Evolutionary conservation across 1,140 invertebrate species (phyloP).

Genomic region (Drosophila nebulosa): DNA sequence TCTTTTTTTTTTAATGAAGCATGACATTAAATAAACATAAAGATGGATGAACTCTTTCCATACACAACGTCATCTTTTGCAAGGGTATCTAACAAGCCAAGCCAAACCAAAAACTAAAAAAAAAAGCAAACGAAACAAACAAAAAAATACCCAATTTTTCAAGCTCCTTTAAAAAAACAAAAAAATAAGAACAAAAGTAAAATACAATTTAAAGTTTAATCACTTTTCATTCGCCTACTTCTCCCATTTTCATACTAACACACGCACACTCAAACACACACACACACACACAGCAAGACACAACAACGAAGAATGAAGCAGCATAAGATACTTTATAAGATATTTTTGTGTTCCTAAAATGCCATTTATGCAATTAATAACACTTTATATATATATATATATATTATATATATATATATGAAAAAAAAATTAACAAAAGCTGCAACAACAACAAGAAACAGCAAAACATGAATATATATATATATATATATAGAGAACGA

Average conservation of each 20-base stretch:
- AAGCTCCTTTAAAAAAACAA: conserved; percentile 23
- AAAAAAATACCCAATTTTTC: conserved; percentile 41
- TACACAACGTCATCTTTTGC: neutral
- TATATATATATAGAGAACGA: conserved; percentile 12
- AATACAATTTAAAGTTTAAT: conserved; percentile 5
- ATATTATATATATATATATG: conserved; percentile 21
- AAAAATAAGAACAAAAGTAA: conserved; percentile 3
- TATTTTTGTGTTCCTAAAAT: conserved; percentile 66
- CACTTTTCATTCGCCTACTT: conserved; percentile 6
- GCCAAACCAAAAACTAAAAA: neutral
- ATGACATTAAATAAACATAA: too few species aligned
- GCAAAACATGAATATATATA: conserved; percentile 31
- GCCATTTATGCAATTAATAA: conserved; percentile 62
- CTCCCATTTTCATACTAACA: neutral
- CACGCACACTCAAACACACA: neutral
- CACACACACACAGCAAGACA: neutral
- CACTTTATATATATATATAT: conserved; percentile 37
- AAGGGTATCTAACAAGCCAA: neutral
- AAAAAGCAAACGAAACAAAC: conserved; percentile 16
- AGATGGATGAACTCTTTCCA: too few species aligned
- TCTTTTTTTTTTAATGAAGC: too few species aligned
- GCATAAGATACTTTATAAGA: conserved; percentile 37
- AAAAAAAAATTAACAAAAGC: neutral
- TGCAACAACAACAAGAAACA: conserved; percentile 2
- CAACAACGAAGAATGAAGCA: neutral